Conservation (phyloP, 2,113 vertebrate species). For the Saguinus midas region DNA sequence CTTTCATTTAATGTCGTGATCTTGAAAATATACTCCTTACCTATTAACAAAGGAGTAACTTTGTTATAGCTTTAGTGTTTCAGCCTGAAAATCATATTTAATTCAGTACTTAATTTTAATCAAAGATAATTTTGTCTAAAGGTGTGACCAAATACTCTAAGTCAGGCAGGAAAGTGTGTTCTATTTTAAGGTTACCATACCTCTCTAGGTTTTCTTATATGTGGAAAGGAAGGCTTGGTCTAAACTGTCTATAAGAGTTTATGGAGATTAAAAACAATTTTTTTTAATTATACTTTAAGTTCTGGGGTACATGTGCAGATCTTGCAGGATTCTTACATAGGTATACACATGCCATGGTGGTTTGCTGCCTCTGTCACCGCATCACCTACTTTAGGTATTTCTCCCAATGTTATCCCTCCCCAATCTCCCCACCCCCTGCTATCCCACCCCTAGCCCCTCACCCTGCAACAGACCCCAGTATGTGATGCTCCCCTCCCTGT, state of each 20-base stretch:
- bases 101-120: slow-evolving; percentile 32
- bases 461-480: no score
- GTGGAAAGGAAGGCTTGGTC: neutral
- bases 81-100: slow-evolving; percentile 2
- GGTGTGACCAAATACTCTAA: neutral
- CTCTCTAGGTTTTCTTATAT: neutral
- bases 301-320: no score
- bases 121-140: neutral
- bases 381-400: no score
- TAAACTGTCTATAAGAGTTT: neutral
- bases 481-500: no score
- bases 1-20: slow-evolving; percentile 26
- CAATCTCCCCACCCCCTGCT: no score
- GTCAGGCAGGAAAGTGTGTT: neutral
- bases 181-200: neutral
- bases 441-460: no score
- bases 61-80: neutral
- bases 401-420: no score
- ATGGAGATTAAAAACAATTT: no score
- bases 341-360: no score
- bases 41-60: slow-evolving; percentile 44
- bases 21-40: slow-evolving; percentile 23
- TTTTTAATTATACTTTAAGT: no score
- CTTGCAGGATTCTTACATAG: no score
- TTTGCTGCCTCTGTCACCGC: no score